Evolutionary conservation across 2,888 invertebrate species (phyloP), one percentile per base, ranked within the genome.

Genomic region (Drosophila rellima): DNA sequence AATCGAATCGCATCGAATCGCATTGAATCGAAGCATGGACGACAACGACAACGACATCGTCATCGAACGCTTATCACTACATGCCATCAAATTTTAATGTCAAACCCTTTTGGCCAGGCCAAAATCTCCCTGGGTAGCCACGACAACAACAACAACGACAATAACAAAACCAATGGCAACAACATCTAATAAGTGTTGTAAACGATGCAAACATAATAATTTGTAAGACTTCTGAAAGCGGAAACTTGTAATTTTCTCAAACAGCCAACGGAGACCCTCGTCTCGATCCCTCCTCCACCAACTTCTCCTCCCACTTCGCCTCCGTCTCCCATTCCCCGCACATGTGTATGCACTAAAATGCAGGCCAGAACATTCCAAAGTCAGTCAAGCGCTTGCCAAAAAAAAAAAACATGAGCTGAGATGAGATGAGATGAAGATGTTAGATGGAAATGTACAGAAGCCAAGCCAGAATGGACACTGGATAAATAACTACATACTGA

Each of bases 171-270:
- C 17, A 17, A 40, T 18, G 10, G 29, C 68, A 66, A 23, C 70
- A 73, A 80, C 72, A 80, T 83, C 74, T 82, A 84, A 84, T 81
- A 88, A 84, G 83, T 84, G 85, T 86, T 88, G 85, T 82, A 86
- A 85, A 86, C 85, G 85, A 86, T 83, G 86, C 80, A 85, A 86
- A 86, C 85, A 86, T 88, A 89, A 86, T 81, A 88, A 83, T 88
- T 89, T 87, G 76, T 86, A 83, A 76, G 84, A 86, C 80, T 88
- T 88, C 75, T 90, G 89, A 89, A 90, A 90, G 89, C 89, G 84
- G 88, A 90, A 82, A 84, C 90, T 80, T 90, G 90, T 89, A 86
- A 82, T 88, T 88, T 87, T 86, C 69, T 74, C 86, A 74, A 76
- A 80, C 84, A 72, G 75, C 80, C 71, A 75, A 70, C 64, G 66